Base-by-base conservation (phyloP, 2,888 invertebrate species). In the Furcula furcula region DNA sequence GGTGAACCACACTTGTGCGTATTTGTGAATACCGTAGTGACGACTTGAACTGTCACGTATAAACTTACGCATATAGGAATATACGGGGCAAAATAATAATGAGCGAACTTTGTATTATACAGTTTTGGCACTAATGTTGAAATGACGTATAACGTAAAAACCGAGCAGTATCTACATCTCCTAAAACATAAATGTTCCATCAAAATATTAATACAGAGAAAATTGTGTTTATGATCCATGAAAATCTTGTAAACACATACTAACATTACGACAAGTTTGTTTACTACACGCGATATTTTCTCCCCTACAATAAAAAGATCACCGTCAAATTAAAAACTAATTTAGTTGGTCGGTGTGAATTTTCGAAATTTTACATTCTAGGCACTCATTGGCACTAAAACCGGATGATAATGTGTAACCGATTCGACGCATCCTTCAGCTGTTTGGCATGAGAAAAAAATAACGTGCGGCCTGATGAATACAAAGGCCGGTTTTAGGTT, bases 61-160 rank as follows among this genome's bases (percentile, higher is more conserved):
- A 23, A 23, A 12, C 11, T 23, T 2, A 23, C 7, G 7, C 6
- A 12, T 1, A 3, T 4, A 23, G 12, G 15, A 15, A 9, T 7
- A 9, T n/a, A 27, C 9, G 9, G 27, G 29, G 13, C 33, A 52
- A n/a, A n/a, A n/a, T n/a, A n/a, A n/a, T 36, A 43, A 31, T 10
- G 23, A 12, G 22, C 40, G 55, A 45, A 60, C 47, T 57, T 61
- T 45, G 47, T 5, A 46, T 46, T 21, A 22, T 15, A 47, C 30
- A 32, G 18, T 35, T 35, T 60, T 61, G 60, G 61, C 61, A 57
- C 37, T 19, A 9, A 7, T 15, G 22, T 34, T 36, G 20, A 4
- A 19, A 44, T 51, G 48, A 55, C 52, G 48, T 29, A n/a, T 7
- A 12, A 23, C 10, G 3, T 2, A 12, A 7, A 4, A 16, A 16